Percentiles rank a stretch among this genome's conserved stretches.
These are phyloP conservation scores for Typhlichthys eigenmanni DNA, from an alignment of 2,797 vertebrate genomes.

Conservation along the genomic window DNA sequence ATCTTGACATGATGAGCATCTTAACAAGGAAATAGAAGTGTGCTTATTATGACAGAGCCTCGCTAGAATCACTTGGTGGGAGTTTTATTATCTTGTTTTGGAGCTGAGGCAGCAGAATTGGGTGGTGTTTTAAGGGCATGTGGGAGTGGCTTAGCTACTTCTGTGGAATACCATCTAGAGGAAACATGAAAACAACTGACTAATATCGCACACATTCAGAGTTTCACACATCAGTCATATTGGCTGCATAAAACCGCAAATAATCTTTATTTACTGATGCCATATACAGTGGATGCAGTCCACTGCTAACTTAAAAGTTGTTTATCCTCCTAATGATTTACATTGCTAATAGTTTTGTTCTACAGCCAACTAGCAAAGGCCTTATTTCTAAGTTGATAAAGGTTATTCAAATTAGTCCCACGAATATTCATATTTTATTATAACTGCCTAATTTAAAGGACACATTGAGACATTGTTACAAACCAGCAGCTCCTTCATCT, in stretches of 20 bases:
- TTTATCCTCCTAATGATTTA: no score
- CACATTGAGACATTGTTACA: not conserved
- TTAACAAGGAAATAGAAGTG: slow-evolving; percentile 23
- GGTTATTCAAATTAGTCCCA: not conserved
- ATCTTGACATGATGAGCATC: slow-evolving; percentile 12
- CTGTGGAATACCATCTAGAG: slow-evolving; percentile 62
- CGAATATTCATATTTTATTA: not conserved
- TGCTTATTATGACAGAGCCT: slow-evolving; percentile 16
- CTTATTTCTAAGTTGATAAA: not conserved
- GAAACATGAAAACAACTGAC: slow-evolving; percentile 67
- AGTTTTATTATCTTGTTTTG: slow-evolving; percentile 34
- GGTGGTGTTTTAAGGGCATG: slow-evolving; percentile 36
- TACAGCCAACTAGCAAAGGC: not conserved
- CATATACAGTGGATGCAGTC: no score
- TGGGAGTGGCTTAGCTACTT: slow-evolving; percentile 51
- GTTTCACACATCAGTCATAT: slow-evolving; percentile 30
- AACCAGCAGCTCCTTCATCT: slow-evolving; percentile 6
- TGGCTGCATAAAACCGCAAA: not conserved
- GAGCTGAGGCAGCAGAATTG: slow-evolving; percentile 46
- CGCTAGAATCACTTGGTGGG: slow-evolving; percentile 41
- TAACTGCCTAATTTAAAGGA: not conserved
- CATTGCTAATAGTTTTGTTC: no score
- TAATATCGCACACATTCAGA: slow-evolving; percentile 40
- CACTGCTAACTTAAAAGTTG: not conserved
- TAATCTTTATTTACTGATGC: not conserved